Evolutionary conservation across 2,797 vertebrate species (phyloP).

Genomic region (Eulemur mongoz): DNA sequence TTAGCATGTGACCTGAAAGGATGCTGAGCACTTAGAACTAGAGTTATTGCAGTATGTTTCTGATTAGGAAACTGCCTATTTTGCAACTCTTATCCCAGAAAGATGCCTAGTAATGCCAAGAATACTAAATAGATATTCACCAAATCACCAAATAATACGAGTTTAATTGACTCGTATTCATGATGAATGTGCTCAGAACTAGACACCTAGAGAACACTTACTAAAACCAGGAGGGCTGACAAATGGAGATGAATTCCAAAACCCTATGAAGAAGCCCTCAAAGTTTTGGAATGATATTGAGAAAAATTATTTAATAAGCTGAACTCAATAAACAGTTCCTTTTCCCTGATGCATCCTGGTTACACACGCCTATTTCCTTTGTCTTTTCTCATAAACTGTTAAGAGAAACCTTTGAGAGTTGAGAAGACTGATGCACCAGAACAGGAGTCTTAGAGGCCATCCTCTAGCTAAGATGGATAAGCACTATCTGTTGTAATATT

Average conservation of each 20-base stretch:
- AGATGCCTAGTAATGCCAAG: conserved; percentile 59
- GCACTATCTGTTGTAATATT: neutral
- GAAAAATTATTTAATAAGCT: conserved; percentile 56
- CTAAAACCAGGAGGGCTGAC: neutral
- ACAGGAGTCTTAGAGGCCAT: neutral
- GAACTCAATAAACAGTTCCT: conserved; percentile 52
- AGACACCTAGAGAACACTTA: neutral
- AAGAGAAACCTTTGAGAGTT: conserved; percentile 65
- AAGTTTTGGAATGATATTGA: conserved; percentile 10
- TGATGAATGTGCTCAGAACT: conserved; percentile 13
- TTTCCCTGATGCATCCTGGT: conserved; percentile 21
- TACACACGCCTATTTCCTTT: conserved; percentile 52
- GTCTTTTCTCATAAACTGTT: conserved; percentile 47
- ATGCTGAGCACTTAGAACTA: neutral
- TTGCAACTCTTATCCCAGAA: conserved; percentile 55
- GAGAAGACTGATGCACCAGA: conserved; percentile 25
- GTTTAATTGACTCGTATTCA: conserved; percentile 33
- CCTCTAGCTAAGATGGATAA: neutral
- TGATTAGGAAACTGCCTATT: conserved; percentile 64
- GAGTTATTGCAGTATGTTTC: conserved; percentile 61
- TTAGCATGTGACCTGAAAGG: conserved; percentile 56
- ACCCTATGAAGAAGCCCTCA: neutral
- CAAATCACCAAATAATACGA: conserved; percentile 17
- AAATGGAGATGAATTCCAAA: neutral
- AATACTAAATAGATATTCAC: conserved; percentile 61